Conservation (phyloP, 2,888 invertebrate genomes). For the Oligia latruncula region DNA sequence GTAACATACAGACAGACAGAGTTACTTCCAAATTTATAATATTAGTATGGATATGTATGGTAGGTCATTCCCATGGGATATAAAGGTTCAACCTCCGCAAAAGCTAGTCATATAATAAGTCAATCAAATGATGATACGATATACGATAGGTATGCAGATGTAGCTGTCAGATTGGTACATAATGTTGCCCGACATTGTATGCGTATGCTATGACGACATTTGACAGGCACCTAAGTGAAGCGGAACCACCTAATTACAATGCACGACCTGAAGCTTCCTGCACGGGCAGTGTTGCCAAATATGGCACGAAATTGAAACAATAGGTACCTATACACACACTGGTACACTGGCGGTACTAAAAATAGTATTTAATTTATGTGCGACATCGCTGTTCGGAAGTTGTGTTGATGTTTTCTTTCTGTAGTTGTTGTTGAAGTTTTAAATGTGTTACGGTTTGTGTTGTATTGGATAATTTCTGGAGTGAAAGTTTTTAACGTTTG, state of each 20-base stretch:
- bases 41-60: too few species aligned
- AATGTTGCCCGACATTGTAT: slow-evolving; percentile 25
- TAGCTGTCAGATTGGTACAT: background rate
- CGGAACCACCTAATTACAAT: slow-evolving; percentile 68
- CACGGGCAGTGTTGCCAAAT: slow-evolving; percentile 58
- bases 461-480: background rate
- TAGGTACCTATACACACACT: slow-evolving; percentile 23
- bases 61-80: background rate
- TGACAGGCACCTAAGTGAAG: slow-evolving; percentile 11
- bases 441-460: background rate
- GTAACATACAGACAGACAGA: too few species aligned
- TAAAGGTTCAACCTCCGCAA: background rate
- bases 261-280: slow-evolving; percentile 62
- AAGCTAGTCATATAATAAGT: background rate
- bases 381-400: slow-evolving; percentile 14
- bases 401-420: slow-evolving; percentile 17
- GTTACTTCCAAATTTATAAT: too few species aligned
- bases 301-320: slow-evolving; percentile 60
- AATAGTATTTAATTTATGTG: slow-evolving; percentile 57
- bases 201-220: slow-evolving; percentile 8
- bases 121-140: background rate
- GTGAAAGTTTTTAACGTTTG: background rate
- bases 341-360: slow-evolving; percentile 50
- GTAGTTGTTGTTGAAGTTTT: background rate
- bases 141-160: background rate